phyloP scores from a whole-genome alignment of 2,888 invertebrate species.

The Cheilosia vulpina region DNA sequence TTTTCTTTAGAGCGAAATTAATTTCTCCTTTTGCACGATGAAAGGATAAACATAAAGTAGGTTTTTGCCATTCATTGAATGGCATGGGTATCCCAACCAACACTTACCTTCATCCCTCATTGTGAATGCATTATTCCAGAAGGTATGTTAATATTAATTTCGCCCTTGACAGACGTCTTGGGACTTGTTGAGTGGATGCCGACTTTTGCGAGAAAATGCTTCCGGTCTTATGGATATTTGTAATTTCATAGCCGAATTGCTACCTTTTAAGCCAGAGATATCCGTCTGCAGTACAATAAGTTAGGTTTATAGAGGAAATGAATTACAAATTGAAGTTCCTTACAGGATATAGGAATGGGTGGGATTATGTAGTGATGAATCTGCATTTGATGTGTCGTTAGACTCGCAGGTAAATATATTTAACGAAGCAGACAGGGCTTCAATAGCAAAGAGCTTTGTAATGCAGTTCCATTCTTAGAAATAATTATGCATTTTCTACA shows the following conservation, averaged over 20 bases:
- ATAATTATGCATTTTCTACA: too few species aligned
- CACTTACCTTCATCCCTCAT: slow-evolving; percentile 12
- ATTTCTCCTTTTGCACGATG: slow-evolving; percentile 47
- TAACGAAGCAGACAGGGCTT: too few species aligned
- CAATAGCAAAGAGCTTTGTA: neutral
- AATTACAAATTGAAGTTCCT: neutral
- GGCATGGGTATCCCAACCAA: slow-evolving; percentile 26
- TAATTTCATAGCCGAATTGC: slow-evolving; percentile 51
- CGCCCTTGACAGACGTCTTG: slow-evolving; percentile 4
- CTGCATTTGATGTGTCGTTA: neutral
- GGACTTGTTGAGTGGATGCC: neutral
- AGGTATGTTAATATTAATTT: slow-evolving; percentile 38
- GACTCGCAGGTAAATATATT: too few species aligned
- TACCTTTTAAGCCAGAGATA: neutral
- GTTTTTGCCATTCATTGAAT: slow-evolving; percentile 32
- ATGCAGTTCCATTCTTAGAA: neutral
- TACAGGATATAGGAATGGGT: neutral
- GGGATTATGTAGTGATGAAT: neutral
- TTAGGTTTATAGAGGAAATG: neutral
- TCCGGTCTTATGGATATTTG: slow-evolving; percentile 46
- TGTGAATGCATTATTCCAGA: slow-evolving; percentile 19
- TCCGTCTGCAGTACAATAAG: neutral
- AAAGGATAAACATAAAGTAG: slow-evolving; percentile 58
- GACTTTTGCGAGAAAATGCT: neutral
- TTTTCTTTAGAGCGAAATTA: slow-evolving; percentile 36